Evolutionary conservation across 1,140 invertebrate genomes (phyloP).

Genomic region (Trypoxylus dichotomus): DNA sequence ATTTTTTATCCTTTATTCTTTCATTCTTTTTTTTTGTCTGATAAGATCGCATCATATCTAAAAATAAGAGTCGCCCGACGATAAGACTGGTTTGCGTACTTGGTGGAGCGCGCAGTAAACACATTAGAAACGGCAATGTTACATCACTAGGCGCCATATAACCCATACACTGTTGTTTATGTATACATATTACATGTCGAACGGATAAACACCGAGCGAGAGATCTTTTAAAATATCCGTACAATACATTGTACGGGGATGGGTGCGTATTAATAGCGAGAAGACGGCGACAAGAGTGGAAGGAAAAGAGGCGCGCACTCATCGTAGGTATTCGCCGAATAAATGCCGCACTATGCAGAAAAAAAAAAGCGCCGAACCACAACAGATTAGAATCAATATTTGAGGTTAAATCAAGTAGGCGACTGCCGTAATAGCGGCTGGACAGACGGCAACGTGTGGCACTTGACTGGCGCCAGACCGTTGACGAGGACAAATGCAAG

Average conservation of each 20-base stretch:
- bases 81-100: slow-evolving; percentile 17
- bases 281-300: background rate
- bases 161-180: slow-evolving; percentile 22
- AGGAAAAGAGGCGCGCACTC: background rate
- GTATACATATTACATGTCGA: background rate
- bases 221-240: slow-evolving; percentile 3
- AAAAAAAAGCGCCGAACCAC: slow-evolving; percentile 15
- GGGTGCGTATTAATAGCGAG: background rate
- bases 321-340: slow-evolving; percentile 1
- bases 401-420: slow-evolving; percentile 31
- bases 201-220: background rate
- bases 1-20: slow-evolving; percentile 9
- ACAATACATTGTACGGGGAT: background rate
- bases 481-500: background rate
- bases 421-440: slow-evolving; percentile 23
- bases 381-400: slow-evolving; percentile 34
- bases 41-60: slow-evolving; percentile 29
- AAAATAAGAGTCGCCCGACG: slow-evolving; percentile 26
- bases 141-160: slow-evolving; percentile 1
- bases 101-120: slow-evolving; percentile 13
- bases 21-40: slow-evolving; percentile 15
- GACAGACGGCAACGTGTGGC: slow-evolving; percentile 27
- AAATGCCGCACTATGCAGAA: slow-evolving; percentile 10
- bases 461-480: slow-evolving; percentile 33
- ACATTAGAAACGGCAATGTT: slow-evolving; percentile 23